Base-by-base conservation (phyloP, 2,888 invertebrate genomes). In the Eremobia ochroleuca region DNA sequence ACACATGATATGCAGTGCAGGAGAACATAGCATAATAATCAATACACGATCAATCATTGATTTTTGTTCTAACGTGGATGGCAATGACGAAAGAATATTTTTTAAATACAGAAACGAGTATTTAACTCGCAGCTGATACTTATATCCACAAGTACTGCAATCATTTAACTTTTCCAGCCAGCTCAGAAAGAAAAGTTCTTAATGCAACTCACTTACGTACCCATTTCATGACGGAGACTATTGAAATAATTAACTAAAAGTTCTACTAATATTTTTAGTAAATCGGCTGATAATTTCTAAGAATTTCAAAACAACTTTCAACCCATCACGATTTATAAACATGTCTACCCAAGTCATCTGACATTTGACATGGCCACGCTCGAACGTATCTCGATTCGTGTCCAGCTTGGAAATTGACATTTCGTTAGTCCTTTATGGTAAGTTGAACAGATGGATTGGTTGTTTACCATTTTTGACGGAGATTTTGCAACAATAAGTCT, bases 391-490 rank as follows among this genome's bases (percentile, higher is more conserved):
- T 85, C 49, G 76, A 73, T 82, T 76, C 76, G 59, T 75, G 87
- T 82, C 86, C 87, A 87, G 86, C 77, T 82, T 65, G 21, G 58
- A 88, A 90, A 90, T 90, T 90, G 90, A 89, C 91, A 90, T 92
- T 92, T 89, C 68, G 89, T 90, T 90, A 90, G 87, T 90, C 91
- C 76, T 90, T 84, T 90, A 91, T 74, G 89, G 90, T 65, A 73
- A 85, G 67, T 68, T 73, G 76, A 72, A 68, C 77, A 70, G 78
- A 82, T 81, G 73, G 66, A 86, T 85, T 79, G 68, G 25, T 70
- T 72, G 85, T 79, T 79, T 85, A 75, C 82, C 83, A 59, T 86
- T 83, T 87, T 77, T 69, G 79, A 82, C 0, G 9, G 62, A 40
- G 64, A 83, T 87, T 86, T 83, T 75, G 86, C 87, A 88, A 87